A percentile compares a stretch with the other conserved stretches of the same genome.
Evolutionary conservation across 2,888 invertebrate genomes (phyloP).

Genomic region (Drosophila picticornis): DNA sequence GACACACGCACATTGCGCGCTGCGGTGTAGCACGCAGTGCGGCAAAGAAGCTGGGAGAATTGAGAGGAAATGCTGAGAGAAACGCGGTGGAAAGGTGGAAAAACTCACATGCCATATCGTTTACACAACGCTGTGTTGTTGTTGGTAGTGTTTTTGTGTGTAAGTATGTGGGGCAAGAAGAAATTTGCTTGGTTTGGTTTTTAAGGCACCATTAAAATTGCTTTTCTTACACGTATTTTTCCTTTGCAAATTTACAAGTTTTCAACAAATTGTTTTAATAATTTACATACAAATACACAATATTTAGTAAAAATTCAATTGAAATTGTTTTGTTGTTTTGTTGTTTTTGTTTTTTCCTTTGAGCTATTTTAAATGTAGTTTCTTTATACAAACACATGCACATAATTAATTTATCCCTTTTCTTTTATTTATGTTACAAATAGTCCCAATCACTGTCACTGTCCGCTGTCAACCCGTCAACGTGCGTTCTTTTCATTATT

Average conservation of each 20-base stretch:
- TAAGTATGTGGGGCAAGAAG: constrained; percentile 74
- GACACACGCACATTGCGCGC: constrained; percentile 20
- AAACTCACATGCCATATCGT: constrained; percentile 50
- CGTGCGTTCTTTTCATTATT: constrained; percentile 24
- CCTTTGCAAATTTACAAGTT: constrained; percentile 83
- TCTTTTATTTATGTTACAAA: constrained; percentile 50
- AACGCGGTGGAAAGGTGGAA: constrained; percentile 47
- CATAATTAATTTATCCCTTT: constrained; percentile 69
- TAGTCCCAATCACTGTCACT: constrained; percentile 71
- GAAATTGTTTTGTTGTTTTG: constrained; percentile 55
- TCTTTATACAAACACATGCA: constrained; percentile 56
- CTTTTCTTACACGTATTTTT: constrained; percentile 85
- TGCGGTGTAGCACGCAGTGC: constrained; percentile 18
- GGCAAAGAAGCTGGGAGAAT: constrained; percentile 51
- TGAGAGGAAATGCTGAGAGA: constrained; percentile 44
- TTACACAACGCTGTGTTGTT: constrained; percentile 17
- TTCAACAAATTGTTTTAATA: constrained; percentile 68
- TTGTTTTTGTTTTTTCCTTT: constrained; percentile 26
- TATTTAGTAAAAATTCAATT: constrained; percentile 73
- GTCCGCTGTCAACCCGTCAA: constrained; percentile 66
- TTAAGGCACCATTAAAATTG: constrained; percentile 86
- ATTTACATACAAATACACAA: constrained; percentile 65
- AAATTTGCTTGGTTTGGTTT: constrained; percentile 83
- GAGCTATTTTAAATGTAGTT: constrained; percentile 67
- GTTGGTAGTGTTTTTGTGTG: constrained; percentile 28